Evolutionary conservation across 37 sponge, comb jelly and placozoan genomes (phyloP).

Genomic region (Bolinopsis microptera): DNA sequence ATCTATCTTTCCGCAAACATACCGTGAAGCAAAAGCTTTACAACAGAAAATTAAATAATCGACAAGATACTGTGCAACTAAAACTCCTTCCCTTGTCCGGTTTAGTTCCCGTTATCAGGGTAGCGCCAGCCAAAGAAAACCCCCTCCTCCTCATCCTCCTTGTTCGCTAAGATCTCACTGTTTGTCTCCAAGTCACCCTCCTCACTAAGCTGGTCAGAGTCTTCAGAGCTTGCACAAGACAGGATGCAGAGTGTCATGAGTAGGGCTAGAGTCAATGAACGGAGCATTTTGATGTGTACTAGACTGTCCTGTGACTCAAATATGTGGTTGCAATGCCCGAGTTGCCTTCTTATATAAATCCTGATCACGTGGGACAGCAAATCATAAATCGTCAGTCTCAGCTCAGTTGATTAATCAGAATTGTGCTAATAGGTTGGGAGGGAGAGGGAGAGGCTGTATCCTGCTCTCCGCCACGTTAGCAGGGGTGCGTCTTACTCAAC

Average conservation of each 20-base stretch:
- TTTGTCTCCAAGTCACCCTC: background rate
- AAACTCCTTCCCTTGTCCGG: too few relatives aligned
- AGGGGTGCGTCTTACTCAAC: background rate
- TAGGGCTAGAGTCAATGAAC: background rate
- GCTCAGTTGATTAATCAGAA: background rate
- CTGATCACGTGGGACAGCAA: background rate
- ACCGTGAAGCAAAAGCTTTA: too few relatives aligned
- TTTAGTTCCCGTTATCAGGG: background rate
- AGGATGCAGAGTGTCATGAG: background rate
- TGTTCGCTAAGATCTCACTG: background rate
- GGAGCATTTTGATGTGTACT: too few relatives aligned
- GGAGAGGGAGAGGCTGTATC: background rate
- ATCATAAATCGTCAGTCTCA: background rate
- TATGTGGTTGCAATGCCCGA: too few relatives aligned
- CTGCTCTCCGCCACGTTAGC: too few relatives aligned
- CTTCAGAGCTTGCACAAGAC: background rate
- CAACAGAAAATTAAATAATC: too few relatives aligned
- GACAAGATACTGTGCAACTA: too few relatives aligned
- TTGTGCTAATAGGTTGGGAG: background rate
- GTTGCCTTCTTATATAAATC: too few relatives aligned
- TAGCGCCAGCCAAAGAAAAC: background rate
- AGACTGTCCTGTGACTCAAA: too few relatives aligned
- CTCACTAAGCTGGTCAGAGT: background rate
- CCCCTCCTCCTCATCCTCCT: background rate
- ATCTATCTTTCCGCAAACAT: too few relatives aligned